phyloP scores from a whole-genome alignment of 2,888 invertebrate species.

The Cacoxenus indagator region DNA sequence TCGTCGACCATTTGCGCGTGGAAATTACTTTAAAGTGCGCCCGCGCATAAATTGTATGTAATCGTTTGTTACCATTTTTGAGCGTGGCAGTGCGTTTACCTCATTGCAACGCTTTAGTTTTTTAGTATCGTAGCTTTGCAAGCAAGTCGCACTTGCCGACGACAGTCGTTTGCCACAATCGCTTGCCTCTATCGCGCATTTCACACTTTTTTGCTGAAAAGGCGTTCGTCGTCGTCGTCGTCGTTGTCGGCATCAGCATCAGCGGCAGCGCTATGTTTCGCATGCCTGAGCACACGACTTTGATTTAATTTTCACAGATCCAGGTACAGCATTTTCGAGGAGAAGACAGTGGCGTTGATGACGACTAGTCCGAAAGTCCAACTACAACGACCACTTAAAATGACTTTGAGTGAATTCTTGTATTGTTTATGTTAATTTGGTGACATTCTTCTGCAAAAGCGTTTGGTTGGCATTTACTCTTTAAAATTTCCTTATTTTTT shows the following conservation, averaged over 20 bases:
- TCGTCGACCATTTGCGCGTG: slow-evolving; percentile 36
- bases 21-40: slow-evolving; percentile 68
- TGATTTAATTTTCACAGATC: not conserved
- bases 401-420: slow-evolving; percentile 10
- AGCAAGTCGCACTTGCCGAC: not conserved
- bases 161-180: not conserved
- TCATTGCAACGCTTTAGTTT: not conserved
- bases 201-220: slow-evolving; percentile 52
- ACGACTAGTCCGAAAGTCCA: not conserved
- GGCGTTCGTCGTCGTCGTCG: slow-evolving; percentile 12
- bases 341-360: not conserved
- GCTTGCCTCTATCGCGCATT: slow-evolving; percentile 47
- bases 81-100: slow-evolving; percentile 20
- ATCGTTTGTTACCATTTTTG: slow-evolving; percentile 69
- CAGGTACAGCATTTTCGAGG: no score
- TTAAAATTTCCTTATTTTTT: no score
- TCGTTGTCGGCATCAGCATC: not conserved
- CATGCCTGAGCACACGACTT: slow-evolving; percentile 38
- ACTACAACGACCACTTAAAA: not conserved
- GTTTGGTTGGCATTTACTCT: not conserved
- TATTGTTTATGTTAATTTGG: slow-evolving; percentile 6
- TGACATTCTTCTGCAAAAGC: not conserved
- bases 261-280: slow-evolving; percentile 44
- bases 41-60: slow-evolving; percentile 67
- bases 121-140: no score